Evolutionary conservation across 2,888 invertebrate genomes (phyloP).

Genomic region (Holacanthella duospinosa): DNA sequence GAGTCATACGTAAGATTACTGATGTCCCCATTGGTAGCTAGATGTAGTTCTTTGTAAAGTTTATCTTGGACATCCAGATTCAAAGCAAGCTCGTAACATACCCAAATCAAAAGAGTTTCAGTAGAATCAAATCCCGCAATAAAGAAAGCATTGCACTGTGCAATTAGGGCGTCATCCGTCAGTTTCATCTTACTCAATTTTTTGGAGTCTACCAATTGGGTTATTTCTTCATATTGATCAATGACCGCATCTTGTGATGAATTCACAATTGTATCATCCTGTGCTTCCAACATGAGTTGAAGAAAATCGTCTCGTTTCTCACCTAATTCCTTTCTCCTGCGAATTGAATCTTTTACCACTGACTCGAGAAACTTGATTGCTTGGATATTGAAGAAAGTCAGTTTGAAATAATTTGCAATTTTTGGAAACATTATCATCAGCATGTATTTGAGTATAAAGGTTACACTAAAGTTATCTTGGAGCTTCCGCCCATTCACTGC

Average conservation of each 20-base stretch:
- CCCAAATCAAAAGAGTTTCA: too few relatives aligned
- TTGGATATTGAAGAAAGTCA: not conserved
- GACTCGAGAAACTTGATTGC: slow-evolving; percentile 1
- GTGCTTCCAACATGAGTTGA: slow-evolving; percentile 13
- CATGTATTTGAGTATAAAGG: not conserved
- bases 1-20: too few relatives aligned
- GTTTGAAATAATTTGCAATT: not conserved
- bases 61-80: too few relatives aligned
- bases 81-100: too few relatives aligned
- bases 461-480: slow-evolving; percentile 3
- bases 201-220: not conserved
- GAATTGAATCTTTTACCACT: not conserved
- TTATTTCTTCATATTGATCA: not conserved
- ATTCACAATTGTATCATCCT: not conserved
- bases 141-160: slow-evolving; percentile 43
- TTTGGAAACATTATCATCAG: not conserved
- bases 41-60: too few relatives aligned
- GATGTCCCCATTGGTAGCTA: too few relatives aligned
- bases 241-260: not conserved
- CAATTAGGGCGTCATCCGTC: slow-evolving; percentile 38
- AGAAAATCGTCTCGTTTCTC: slow-evolving; percentile 13
- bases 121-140: slow-evolving; percentile 46
- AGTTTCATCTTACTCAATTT: not conserved
- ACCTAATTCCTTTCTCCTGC: not conserved
- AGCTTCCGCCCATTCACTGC: slow-evolving; percentile 30